Base-by-base conservation (phyloP, 2,888 invertebrate species). In the Operophtera brumata region DNA sequence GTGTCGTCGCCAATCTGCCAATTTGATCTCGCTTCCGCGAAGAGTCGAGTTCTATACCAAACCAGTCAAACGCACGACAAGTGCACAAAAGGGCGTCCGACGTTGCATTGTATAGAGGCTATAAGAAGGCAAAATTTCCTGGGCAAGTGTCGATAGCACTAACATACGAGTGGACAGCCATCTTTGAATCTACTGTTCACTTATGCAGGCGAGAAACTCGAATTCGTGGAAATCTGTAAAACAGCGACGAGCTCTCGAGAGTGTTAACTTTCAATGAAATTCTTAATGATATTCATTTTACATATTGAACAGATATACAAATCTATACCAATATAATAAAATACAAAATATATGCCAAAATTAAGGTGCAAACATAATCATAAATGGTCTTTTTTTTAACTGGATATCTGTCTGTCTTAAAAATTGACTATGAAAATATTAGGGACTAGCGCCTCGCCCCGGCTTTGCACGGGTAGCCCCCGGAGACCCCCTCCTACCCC, bases 31-130 rank as follows among this genome's bases (percentile, higher is more conserved):
- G 73, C 80, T 84, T 84, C 82, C 84, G 80, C 75, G 78, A 84
- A 79, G 78, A 81, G 74, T 70, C 73, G 71, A 72, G 67, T 59
- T 64, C 70, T 75, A 76, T 75, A 72, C 73, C 71, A 72, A 78
- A 75, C 78, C 75, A 84, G 80, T 78, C 77, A 80, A 78, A 80
- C 74, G 72, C 79, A 80, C 78, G 80, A 81, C 80, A 80, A 79
- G 80, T 80, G 77, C 76, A 83, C 76, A 83, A 80, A 81, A 77
- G 78, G 73, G 73, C 71, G 72, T 71, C 71, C 66, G 69, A 77
- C 75, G 77, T 75, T 74, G 75, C 70, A 77, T 78, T 82, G 73
- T 81, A 77, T 77, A 77, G 70, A 74, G 66, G 69, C 66, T 71
- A 73, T 73, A 78, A 79, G 75, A 70, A 79, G 71, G 69, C 69